Percentiles rank a stretch among this genome's conserved stretches.
Conservation (phyloP, 2,113 vertebrate species). For the Halcyon malimbica region DNA sequence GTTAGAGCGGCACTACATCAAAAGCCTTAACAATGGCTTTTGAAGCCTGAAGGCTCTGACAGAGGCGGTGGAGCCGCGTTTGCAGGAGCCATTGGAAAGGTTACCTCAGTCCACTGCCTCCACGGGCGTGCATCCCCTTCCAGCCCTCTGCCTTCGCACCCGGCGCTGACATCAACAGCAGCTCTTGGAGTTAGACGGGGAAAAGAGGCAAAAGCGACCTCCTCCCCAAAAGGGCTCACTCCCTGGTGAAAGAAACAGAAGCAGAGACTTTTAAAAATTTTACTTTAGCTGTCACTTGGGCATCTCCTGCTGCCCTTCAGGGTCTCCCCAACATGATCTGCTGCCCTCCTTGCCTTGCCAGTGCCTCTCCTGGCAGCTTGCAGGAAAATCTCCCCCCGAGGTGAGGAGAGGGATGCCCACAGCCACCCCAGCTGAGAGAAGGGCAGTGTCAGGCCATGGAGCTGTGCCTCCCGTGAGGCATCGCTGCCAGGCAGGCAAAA, state of each 20-base stretch:
- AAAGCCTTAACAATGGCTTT: background rate
- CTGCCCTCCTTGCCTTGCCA: background rate
- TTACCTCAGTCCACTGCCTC: background rate
- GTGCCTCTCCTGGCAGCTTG: background rate
- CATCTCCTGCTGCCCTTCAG: background rate
- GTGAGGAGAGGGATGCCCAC: background rate
- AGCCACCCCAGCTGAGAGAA: background rate
- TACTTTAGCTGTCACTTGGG: background rate
- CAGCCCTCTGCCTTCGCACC: background rate
- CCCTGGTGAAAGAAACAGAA: background rate
- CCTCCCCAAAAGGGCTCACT: accelerated
- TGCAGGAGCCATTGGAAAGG: background rate
- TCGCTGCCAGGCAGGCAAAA: background rate
- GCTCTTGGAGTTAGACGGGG: background rate
- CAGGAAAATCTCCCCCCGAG: too few relatives aligned
- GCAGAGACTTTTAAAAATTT: background rate
- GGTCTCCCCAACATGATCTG: too few relatives aligned
- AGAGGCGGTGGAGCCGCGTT: background rate
- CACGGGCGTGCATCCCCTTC: accelerated
- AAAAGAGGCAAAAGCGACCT: background rate
- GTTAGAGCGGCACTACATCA: background rate
- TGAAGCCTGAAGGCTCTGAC: background rate
- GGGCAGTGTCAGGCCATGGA: accelerated
- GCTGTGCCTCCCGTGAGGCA: background rate
- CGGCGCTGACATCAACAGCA: accelerated